These are phyloP conservation scores for Lysandra coridon DNA, from an alignment of 2,888 invertebrate genomes.

Conservation along the genomic window DNA sequence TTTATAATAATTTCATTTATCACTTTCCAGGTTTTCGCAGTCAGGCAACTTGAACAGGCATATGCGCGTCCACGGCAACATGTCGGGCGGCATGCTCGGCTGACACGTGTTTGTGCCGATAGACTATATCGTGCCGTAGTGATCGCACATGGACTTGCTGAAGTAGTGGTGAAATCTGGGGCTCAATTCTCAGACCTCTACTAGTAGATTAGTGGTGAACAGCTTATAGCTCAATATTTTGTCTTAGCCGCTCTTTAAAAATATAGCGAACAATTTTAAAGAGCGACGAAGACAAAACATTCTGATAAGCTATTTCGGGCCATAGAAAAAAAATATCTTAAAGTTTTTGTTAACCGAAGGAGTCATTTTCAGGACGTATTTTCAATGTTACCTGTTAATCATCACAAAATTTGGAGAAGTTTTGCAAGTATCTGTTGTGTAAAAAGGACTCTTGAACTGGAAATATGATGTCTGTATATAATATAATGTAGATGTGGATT, in stretches of 20 bases:
- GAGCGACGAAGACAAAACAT: not conserved
- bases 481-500: conserved; percentile 19
- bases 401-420: not conserved
- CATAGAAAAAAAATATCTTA: not conserved
- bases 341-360: not conserved
- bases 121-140: conserved; percentile 31
- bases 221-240: too few species aligned
- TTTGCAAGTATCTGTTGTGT: not conserved
- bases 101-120: conserved; percentile 74
- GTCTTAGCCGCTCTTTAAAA: too few species aligned
- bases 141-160: conserved; percentile 13
- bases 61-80: conserved; percentile 96
- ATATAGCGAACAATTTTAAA: too few species aligned
- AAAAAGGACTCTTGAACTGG: not conserved
- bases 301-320: not conserved
- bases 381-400: not conserved
- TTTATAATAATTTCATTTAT: not conserved
- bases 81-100: conserved; percentile 79
- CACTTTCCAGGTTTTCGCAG: conserved; percentile 89
- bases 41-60: conserved; percentile 99
- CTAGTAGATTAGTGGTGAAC: too few species aligned
- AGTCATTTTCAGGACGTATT: not conserved
- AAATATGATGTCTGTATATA: not conserved
- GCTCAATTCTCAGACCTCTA: not conserved
- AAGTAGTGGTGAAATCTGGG: not conserved